These are phyloP conservation scores for Aphis craccivora DNA, from an alignment of 1,140 invertebrate genomes.

Conservation along the genomic window DNA sequence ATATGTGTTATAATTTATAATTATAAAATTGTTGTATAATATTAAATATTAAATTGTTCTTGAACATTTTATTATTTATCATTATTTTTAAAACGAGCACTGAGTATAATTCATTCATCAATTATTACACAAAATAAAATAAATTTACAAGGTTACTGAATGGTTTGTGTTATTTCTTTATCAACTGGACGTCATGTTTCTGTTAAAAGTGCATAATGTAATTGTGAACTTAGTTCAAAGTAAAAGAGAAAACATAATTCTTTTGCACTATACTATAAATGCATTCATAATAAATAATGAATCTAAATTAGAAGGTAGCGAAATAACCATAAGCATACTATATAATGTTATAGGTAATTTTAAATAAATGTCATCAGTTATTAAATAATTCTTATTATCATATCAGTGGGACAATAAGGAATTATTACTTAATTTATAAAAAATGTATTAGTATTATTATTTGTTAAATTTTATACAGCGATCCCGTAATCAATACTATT, in stretches of 20 bases:
- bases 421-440: background rate
- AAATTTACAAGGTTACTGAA: background rate
- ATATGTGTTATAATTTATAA: constrained; percentile 8
- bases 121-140: background rate
- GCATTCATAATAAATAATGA: background rate
- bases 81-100: background rate
- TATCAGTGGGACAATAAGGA: background rate
- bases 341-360: background rate
- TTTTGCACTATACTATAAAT: background rate
- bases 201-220: background rate
- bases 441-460: background rate
- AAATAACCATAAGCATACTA: background rate
- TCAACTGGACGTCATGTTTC: background rate
- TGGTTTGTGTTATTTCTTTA: background rate
- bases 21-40: too few species aligned
- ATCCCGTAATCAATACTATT: background rate
- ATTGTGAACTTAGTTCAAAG: background rate
- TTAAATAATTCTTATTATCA: background rate
- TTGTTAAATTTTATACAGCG: too few species aligned
- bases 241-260: background rate
- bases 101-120: background rate
- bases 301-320: background rate
- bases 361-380: background rate
- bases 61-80: background rate
- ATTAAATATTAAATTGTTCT: background rate